These are phyloP conservation scores for Pristiophorus japonicus DNA, from an alignment of 2,113 vertebrate species.

Conservation along the genomic window DNA sequence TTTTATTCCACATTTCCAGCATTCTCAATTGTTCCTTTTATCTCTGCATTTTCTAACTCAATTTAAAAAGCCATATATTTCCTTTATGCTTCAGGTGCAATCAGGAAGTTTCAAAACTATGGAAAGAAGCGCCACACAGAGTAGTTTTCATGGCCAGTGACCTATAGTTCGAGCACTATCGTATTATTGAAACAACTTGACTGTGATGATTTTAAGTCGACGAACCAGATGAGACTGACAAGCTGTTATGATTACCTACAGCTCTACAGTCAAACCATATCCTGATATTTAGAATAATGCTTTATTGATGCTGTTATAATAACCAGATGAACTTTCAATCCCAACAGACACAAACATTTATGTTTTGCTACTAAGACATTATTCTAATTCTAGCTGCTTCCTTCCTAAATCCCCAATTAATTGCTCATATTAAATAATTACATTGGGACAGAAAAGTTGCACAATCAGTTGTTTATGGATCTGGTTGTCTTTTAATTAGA, in stretches of 20 bases:
- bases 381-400: slow-evolving; percentile 32
- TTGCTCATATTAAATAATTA: slow-evolving; percentile 37
- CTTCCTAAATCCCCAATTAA: slow-evolving; percentile 36
- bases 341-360: slow-evolving; percentile 22
- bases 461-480: slow-evolving; percentile 32
- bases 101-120: not conserved
- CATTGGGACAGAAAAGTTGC: slow-evolving; percentile 32
- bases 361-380: slow-evolving; percentile 30
- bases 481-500: slow-evolving; percentile 34
- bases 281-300: not conserved
- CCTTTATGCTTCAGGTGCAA: not conserved
- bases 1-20: not conserved
- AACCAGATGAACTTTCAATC: slow-evolving; percentile 32
- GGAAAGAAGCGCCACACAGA: not conserved
- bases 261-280: not conserved
- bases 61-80: not conserved
- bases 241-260: not conserved
- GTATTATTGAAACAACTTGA: not conserved
- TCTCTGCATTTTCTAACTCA: not conserved
- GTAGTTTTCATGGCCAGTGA: not conserved
- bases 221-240: not conserved
- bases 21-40: not conserved
- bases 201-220: not conserved
- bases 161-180: not conserved
- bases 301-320: not conserved